phyloP scores from a whole-genome alignment of 2,113 vertebrate species.

The Pseudorectes ferrugineus region DNA sequence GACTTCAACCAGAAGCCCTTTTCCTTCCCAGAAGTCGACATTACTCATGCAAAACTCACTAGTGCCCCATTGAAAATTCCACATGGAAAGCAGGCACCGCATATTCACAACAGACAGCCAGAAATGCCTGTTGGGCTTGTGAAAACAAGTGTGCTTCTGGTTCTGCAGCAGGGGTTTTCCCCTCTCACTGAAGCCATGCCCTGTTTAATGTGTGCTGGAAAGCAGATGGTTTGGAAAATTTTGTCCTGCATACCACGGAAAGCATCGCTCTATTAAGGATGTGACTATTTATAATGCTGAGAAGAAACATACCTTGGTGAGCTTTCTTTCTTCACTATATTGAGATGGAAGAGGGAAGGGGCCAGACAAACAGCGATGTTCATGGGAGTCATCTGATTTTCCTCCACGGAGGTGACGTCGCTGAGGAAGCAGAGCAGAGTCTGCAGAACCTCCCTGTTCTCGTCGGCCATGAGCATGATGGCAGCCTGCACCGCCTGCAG shows the following conservation, averaged over 20 bases:
- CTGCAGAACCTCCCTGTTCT: slow-evolving; percentile 93
- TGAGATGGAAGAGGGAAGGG: slow-evolving; percentile 96
- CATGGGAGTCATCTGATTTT: slow-evolving; percentile 98
- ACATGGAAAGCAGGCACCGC: background rate
- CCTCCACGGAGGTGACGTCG: slow-evolving; percentile 88
- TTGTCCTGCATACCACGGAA: background rate
- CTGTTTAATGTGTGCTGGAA: background rate
- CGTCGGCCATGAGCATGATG: slow-evolving; percentile 94
- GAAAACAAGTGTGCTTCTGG: background rate
- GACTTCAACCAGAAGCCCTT: background rate
- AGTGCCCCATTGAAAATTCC: background rate
- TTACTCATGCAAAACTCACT: background rate
- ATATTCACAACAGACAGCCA: background rate
- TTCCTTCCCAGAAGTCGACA: background rate
- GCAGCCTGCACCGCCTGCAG: slow-evolving; percentile 92
- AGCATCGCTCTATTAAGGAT: background rate
- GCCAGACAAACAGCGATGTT: slow-evolving; percentile 96
- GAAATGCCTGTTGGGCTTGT: background rate
- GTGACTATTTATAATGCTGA: background rate
- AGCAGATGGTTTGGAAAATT: background rate
- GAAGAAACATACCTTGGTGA: slow-evolving; percentile 80
- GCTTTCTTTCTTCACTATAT: slow-evolving; percentile 92
- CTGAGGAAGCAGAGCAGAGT: slow-evolving; percentile 92
- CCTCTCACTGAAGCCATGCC: background rate
- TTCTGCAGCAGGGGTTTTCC: background rate